Evolutionary conservation across 2,797 vertebrate species (phyloP), one percentile per base, ranked within the genome.

Genomic region (Trichosurus vulpecula): DNA sequence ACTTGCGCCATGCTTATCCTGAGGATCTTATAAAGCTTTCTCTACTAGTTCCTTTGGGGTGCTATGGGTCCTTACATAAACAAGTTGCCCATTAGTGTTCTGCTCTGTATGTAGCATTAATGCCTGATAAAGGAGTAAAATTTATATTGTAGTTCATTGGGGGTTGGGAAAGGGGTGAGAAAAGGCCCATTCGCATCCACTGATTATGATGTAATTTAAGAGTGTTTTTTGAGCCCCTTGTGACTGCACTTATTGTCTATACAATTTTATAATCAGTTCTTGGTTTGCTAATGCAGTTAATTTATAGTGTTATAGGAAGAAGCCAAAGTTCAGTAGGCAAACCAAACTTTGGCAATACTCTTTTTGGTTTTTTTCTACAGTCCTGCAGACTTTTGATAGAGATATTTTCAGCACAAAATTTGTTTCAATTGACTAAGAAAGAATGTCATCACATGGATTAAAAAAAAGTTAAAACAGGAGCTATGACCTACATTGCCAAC

Each of bases 381-480:
- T 35, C 30, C 91, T 93, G 66, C 30, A 22, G 56, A 95, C 90
- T 95, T 93, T 92, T 11, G n/a, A 90, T 57, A 90, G 53, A 25
- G 94, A 66, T 92, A 90, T 53, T 53, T 55, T 3, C 55, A 41
- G 96, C 41, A 93, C n/a, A 92, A 95, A 96, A 96, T 61, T 25
- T 54, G 55, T 47, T 92, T n/a, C n/a, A 10, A 2, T 81, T 25
- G 22, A 81, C 95, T 94, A 94, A 9, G 0, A 93, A 95, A 93
- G 29, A 89, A 2, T 91, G 55, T 93, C 91, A 41, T 87, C 57
- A 87, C 53, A 31, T 61, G 35, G 30, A 3, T 55, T 16, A 51
- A 95, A 96, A 66, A 94, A 81, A 92, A 52, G 66, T 52, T 58
- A 74, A 52, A 52, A 91, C 25, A 81, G 6, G 54, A 90, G 94